These are phyloP conservation scores for Hipposideros larvatus DNA, from an alignment of 2,797 vertebrate species.

Conservation along the genomic window DNA sequence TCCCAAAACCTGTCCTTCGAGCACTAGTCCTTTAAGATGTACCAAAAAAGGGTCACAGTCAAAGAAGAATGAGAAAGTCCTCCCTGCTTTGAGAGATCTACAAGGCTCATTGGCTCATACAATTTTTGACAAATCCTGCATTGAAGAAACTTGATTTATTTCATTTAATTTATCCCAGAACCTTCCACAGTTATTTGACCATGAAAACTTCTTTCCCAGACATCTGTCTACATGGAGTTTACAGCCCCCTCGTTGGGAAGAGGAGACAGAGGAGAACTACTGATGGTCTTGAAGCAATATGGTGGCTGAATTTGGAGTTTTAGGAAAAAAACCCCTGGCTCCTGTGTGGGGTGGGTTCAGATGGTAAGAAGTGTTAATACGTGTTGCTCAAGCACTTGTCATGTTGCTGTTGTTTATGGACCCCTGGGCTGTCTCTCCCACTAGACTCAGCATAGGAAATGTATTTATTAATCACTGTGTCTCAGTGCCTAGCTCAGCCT, in stretches of 20 bases:
- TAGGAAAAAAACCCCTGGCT: not conserved
- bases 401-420: not conserved
- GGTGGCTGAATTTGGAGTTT: not conserved
- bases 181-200: not conserved
- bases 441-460: not conserved
- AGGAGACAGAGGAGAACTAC: not conserved
- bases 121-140: not conserved
- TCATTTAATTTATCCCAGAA: not conserved
- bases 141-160: not conserved
- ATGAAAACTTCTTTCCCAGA: not conserved
- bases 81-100: not conserved
- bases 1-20: not conserved
- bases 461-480: not conserved
- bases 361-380: not conserved
- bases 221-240: not conserved
- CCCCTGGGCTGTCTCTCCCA: not conserved
- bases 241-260: not conserved
- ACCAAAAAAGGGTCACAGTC: not conserved
- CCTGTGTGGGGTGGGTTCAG: not conserved
- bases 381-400: too few relatives aligned
- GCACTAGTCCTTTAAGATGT: not conserved
- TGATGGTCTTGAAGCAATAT: not conserved
- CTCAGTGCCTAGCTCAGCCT: not conserved
- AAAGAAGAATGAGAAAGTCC: not conserved
- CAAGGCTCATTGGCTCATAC: rapidly evolving